Percentiles rank a stretch among this genome's conserved stretches.
These are phyloP conservation scores for Naja naja DNA, from an alignment of 2,113 vertebrate genomes.

Conservation along the genomic window DNA sequence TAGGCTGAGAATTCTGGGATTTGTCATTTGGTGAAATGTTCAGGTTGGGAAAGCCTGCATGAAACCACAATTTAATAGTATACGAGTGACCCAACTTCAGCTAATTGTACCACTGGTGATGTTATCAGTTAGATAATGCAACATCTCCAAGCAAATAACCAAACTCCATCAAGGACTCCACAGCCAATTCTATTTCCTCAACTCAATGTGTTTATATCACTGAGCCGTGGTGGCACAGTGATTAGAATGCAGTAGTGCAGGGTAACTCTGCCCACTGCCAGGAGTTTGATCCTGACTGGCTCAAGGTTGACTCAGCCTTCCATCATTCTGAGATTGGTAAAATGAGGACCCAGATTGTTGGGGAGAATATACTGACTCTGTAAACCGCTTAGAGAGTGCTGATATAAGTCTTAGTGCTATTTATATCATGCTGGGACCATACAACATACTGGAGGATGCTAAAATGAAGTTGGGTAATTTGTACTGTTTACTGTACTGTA, in stretches of 20 bases:
- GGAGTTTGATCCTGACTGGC: too few species aligned
- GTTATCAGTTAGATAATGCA: background rate
- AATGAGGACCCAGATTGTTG: too few species aligned
- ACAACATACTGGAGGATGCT: background rate
- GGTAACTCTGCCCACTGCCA: too few species aligned
- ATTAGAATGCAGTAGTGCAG: too few species aligned
- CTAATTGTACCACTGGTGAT: background rate
- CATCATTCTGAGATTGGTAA: too few species aligned
- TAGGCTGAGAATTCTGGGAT: background rate
- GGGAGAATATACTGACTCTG: too few species aligned
- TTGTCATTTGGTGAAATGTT: background rate
- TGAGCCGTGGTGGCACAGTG: too few species aligned
- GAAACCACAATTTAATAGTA: background rate
- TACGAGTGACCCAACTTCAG: background rate
- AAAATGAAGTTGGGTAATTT: background rate
- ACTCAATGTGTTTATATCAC: background rate
- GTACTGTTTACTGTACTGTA: background rate
- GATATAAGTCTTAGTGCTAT: too few species aligned
- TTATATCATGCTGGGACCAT: background rate
- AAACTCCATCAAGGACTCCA: background rate
- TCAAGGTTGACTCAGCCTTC: too few species aligned
- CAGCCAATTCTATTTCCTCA: background rate
- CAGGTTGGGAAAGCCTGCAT: background rate
- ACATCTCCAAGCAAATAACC: background rate
- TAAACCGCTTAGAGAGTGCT: too few species aligned